Conservation (phyloP, 2,113 vertebrate species). For the Megaleporinus macrocephalus region DNA sequence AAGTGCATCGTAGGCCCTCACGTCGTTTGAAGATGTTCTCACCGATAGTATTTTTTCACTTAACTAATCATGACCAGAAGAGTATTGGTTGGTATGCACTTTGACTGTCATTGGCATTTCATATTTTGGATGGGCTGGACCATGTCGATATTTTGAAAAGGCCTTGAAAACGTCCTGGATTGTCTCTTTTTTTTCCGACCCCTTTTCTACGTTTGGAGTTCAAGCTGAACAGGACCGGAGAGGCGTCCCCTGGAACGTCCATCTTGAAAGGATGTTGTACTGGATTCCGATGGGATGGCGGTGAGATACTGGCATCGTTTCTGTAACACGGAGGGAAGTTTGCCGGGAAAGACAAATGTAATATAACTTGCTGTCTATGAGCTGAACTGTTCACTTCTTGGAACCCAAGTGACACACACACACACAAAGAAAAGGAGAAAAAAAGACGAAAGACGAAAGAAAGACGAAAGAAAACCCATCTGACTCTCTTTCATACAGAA, state of each 20-base stretch:
- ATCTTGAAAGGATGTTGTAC: background rate
- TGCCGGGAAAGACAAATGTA: background rate
- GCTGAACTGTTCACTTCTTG: background rate
- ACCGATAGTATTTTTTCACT: conserved; percentile 26
- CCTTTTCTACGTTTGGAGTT: background rate
- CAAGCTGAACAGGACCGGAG: conserved; percentile 3
- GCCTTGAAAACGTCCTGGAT: background rate
- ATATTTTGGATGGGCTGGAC: conserved; percentile 23
- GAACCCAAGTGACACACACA: conserved; percentile 6
- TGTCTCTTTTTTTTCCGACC: background rate
- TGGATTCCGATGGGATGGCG: background rate
- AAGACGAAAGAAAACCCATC: background rate
- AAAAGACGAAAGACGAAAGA: background rate
- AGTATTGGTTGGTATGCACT: conserved; percentile 39
- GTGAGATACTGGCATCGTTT: background rate
- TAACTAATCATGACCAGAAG: conserved; percentile 35
- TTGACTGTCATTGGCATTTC: background rate
- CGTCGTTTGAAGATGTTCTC: background rate
- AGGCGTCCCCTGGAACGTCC: background rate
- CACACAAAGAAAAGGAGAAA: background rate
- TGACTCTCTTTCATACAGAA: conserved; percentile 6
- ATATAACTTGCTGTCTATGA: conserved; percentile 7
- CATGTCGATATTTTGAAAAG: conserved; percentile 5
- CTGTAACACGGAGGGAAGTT: background rate
- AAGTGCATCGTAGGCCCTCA: conserved; percentile 9